A percentile compares a stretch with the other conserved stretches of the same genome.
These are phyloP conservation scores for Pangasius sanitwongsei DNA, from an alignment of 2,797 vertebrate genomes.

Conservation along the genomic window DNA sequence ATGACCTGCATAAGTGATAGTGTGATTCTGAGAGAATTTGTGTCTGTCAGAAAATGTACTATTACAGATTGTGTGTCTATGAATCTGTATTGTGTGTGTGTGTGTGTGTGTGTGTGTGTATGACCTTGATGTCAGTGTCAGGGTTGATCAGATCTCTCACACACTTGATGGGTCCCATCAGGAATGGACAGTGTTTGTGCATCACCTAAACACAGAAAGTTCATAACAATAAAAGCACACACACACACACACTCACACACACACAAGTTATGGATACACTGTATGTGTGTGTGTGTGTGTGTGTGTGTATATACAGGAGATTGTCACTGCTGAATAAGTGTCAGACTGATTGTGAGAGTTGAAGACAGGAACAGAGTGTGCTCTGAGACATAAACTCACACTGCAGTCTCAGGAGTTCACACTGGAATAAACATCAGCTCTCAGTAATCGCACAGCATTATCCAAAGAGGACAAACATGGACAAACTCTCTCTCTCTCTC, in stretches of 20 bases:
- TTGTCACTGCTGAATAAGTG: too few relatives aligned
- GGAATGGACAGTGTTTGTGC: constrained; percentile 83
- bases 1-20: too few relatives aligned
- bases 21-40: background rate
- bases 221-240: constrained; percentile 6
- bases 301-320: background rate
- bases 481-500: background rate
- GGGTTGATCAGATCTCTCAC: constrained; percentile 77
- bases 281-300: background rate
- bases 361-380: too few relatives aligned
- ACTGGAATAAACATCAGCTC: background rate
- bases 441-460: too few relatives aligned
- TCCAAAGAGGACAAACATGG: background rate
- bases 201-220: constrained; percentile 74
- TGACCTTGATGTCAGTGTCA: constrained; percentile 88
- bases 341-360: too few relatives aligned
- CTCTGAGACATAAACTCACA: background rate
- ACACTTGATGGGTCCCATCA: constrained; percentile 83
- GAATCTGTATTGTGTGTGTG: background rate
- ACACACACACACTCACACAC: background rate
- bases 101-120: background rate
- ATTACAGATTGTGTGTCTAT: background rate
- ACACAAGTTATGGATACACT: too few relatives aligned
- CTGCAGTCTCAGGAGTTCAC: too few relatives aligned
- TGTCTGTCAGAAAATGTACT: background rate